Evolutionary conservation across 2,113 vertebrate genomes (phyloP).

Genomic region (Paramisgurnus dabryanus): DNA sequence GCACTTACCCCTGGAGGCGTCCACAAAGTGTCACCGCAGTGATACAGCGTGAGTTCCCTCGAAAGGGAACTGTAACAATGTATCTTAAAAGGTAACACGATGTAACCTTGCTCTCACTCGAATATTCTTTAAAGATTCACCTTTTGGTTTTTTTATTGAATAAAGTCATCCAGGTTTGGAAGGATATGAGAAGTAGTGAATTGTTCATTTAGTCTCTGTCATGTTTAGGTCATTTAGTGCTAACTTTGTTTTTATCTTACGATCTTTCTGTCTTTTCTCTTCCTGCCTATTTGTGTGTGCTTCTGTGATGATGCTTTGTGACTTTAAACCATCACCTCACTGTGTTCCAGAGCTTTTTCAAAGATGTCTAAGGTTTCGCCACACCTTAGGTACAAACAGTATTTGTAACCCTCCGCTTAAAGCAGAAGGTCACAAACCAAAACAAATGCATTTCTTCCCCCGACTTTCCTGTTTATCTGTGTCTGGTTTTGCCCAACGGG

Average conservation of each 20-base stretch:
- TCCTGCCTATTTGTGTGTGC: background rate
- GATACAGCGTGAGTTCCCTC: no score
- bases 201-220: background rate
- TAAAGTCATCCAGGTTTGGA: no score
- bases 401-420: conserved; percentile 18
- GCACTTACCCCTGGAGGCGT: no score
- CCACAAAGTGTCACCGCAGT: no score
- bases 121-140: no score
- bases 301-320: background rate
- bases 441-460: background rate
- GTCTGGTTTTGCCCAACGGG: background rate
- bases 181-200: no score
- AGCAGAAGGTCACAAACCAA: conserved; percentile 26
- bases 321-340: conserved; percentile 30
- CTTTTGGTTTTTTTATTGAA: no score
- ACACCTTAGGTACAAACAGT: conserved; percentile 53
- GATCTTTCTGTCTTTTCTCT: conserved; percentile 18
- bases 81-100: no score
- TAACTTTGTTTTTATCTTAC: conserved; percentile 15
- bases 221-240: background rate
- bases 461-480: background rate
- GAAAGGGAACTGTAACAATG: no score
- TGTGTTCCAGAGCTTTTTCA: conserved; percentile 57
- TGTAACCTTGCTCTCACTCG: no score
- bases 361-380: conserved; percentile 58